These are phyloP conservation scores for Colossoma macropomum DNA, from an alignment of 2,113 vertebrate genomes.

Conservation along the genomic window DNA sequence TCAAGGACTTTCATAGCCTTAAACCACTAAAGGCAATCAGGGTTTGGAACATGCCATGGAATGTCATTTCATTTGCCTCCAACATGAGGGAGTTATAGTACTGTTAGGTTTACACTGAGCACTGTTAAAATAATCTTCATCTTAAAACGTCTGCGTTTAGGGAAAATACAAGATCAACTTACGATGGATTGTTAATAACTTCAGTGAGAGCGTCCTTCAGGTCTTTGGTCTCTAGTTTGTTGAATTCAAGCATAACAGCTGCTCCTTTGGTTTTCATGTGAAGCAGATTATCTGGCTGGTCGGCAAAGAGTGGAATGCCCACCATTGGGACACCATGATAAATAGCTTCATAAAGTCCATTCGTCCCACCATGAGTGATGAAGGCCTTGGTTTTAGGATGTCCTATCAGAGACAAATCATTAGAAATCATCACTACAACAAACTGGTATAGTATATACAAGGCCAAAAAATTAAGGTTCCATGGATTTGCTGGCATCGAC, in stretches of 20 bases:
- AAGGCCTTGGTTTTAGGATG: constrained; percentile 86
- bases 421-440: constrained; percentile 26
- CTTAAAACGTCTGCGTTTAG: background rate
- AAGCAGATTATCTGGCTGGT: constrained; percentile 83
- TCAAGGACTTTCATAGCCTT: too few species aligned
- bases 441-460: too few species aligned
- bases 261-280: constrained; percentile 82
- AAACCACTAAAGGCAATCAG: too few species aligned
- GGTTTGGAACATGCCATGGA: too few species aligned
- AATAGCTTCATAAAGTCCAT: constrained; percentile 89
- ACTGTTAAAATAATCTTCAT: background rate
- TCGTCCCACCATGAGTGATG: constrained; percentile 88
- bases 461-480: too few species aligned
- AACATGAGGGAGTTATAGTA: too few species aligned
- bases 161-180: constrained; percentile 20
- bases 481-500: too few species aligned
- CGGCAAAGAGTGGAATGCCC: constrained; percentile 85
- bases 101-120: too few species aligned
- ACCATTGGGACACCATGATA: constrained; percentile 87
- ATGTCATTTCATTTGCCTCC: too few species aligned
- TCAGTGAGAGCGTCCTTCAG: constrained; percentile 38
- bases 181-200: constrained; percentile 48
- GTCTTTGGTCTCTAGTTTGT: constrained; percentile 73
- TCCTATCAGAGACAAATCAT: constrained; percentile 69
- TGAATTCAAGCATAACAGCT: constrained; percentile 79